Conservation (phyloP, 2,113 vertebrate genomes). For the Felis catus region F.catus_Fca126_mat1.0 CM031418.1:125527501-125528000, state of each 20-base stretch:
- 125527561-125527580: not conserved
- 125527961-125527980: not conserved
- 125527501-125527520: not conserved
- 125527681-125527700: conserved; percentile 14
- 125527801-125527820: conserved; percentile 45
- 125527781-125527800: conserved; percentile 31
- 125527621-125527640: not conserved
- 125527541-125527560: not conserved
- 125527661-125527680: conserved; percentile 36
- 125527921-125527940: conserved; percentile 42
- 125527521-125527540: not conserved
- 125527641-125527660: conserved; percentile 28
- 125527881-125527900: conserved; percentile 59
- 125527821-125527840: not conserved
- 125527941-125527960: not conserved
- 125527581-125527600: not conserved
- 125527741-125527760: not conserved
- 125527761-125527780: conserved; percentile 55
- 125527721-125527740: conserved; percentile 18
- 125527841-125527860: conserved; percentile 41
- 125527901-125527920: conserved; percentile 55
- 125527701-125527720: not conserved
- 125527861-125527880: conserved; percentile 34
- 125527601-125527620: not conserved
- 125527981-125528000: not conserved